Evolutionary conservation across 2,113 vertebrate genomes (phyloP).

Genomic region (Pongo abelii): DNA sequence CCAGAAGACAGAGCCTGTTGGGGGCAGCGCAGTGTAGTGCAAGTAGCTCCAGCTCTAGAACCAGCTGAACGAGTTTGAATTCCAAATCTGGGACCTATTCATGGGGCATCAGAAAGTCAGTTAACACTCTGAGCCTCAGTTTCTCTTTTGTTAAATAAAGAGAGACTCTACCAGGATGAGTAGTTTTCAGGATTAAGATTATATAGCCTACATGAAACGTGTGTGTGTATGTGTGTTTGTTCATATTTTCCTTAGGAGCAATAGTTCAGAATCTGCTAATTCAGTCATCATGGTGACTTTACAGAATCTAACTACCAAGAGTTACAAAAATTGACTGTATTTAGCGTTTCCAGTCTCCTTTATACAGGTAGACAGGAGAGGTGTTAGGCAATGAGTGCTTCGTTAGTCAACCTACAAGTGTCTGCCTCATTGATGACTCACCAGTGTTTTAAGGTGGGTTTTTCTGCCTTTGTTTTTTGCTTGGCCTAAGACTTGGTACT

Average conservation of each 20-base stretch:
- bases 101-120: not conserved
- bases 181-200: not conserved
- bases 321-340: not conserved
- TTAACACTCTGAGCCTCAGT: not conserved
- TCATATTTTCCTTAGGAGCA: not conserved
- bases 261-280: not conserved
- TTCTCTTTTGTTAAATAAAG: not conserved
- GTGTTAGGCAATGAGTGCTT: not conserved
- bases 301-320: not conserved
- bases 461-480: not conserved
- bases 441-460: not conserved
- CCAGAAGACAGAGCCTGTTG: not conserved
- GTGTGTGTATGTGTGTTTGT: not conserved
- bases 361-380: not conserved
- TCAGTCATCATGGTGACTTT: not conserved
- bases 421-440: not conserved
- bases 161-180: not conserved
- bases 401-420: not conserved
- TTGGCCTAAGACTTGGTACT: not conserved
- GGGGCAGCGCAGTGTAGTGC: fast-evolving
- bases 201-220: not conserved
- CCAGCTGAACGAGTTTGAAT: not conserved
- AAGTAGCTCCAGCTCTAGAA: not conserved
- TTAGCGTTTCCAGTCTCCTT: not conserved
- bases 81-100: not conserved